Evolutionary conservation across 2,797 vertebrate genomes (phyloP), one percentile per base, ranked within the genome.

Genomic region (Borostomias antarcticus): DNA sequence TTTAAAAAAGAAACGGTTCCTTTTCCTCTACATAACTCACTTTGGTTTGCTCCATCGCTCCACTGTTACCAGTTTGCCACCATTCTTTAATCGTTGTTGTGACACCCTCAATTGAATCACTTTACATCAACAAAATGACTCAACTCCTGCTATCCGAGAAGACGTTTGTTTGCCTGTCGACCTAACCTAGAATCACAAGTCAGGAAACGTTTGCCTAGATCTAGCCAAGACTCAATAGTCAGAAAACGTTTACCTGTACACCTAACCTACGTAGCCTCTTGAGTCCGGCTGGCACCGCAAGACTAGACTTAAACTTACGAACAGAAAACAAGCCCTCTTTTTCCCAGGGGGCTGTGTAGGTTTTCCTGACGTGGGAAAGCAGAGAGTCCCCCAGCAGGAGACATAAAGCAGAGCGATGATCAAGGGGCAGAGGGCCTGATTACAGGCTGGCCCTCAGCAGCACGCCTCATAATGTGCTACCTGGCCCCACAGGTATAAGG

Each of bases 401-500:
- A 70, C 58, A 19, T 26, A 33, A 30, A 52, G 53, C 57, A 80
- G 80, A 73, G 77, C 61, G 17, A 54, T 78, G 82, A 81, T 88
- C 73, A 80, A 84, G 84, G 80, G 69, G 58, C 58, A 59, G 15
- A n/a, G 64, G 69, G 68, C 81, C 72, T 86, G 87, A 89, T 89
- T 87, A 83, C 81, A 89, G 86, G 78, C 87, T 45, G 23, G 73
- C 79, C 83, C 82, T 79, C 72, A 43, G 79, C 72, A 73, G 78
- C 71, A 73, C 75, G 73, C 77, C 81, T 78, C 83, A 78, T 86
- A 83, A 84, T 84, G 82, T 82, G 80, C 85, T 87, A 89, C 88
- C 87, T 87, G 72, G 85, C 82, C 80, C 78, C 77, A 83, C 86
- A 87, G 86, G 89, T 90, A 89, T 89, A 88, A 86, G 85, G 88